Evolutionary conservation across 64 coral and sea anemone genomes (phyloP), one percentile per base, ranked within the genome.

Genomic region (Catalaphyllia jardinei): DNA sequence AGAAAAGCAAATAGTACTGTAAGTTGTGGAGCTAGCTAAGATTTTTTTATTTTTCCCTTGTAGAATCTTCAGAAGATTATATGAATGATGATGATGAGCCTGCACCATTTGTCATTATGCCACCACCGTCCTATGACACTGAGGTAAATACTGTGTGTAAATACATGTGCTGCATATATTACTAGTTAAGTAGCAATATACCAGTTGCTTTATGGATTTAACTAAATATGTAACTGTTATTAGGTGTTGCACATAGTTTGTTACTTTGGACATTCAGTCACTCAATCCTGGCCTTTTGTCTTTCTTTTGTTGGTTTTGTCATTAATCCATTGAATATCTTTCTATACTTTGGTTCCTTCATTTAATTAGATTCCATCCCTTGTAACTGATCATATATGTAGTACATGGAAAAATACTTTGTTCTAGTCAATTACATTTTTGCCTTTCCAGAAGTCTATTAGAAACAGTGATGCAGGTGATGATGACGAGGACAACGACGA

Each of bases 51-150:
- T n/a, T 16, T 72, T 75, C 64, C 62, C 25, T 22, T 86, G 57
- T 50, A 90, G 88, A 94, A 31, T 80, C 85, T 20, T 49, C 18
- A 4, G 31, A 52, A 10, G 52, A 71, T 77, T 46, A 65, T 31
- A 49, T 78, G 55, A 83, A 62, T 92, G 93, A 95, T 92, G 93
- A 95, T 63, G 93, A 93, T 39, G 90, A 88, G 33, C 15, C 67
- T 77, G 94, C 72, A 38, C 96, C 96, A 50, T 98, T 92, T 88
- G 96, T 98, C 15, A 95, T 98, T 29, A 79, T 98, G 78, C 96
- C 96, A 15, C 96, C 96, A 82, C 65, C 63, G 17, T 35, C 33
- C 29, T 51, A 19, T 5, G 16, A 46, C n/a, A 71, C 15, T 51
- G 15, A 69, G 62, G 81, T 71, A 71, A 24, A 27, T 39, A 19